Conservation (phyloP, 2,113 vertebrate genomes). For the Elachura formosa region DNA sequence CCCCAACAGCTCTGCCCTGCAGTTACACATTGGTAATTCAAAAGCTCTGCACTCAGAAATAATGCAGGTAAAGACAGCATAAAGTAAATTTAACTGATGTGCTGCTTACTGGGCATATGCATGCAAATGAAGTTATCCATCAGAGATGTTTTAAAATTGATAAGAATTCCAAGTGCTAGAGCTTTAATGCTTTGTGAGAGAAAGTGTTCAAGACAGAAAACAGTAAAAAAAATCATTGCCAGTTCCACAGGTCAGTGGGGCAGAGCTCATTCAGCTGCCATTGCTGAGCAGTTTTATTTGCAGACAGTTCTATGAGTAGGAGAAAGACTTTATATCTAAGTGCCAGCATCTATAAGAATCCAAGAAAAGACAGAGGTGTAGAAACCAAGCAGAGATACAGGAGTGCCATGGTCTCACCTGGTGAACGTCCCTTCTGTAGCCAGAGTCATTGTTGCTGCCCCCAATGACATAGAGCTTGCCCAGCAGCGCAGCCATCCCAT, state of each 20-base stretch:
- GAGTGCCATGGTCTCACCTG: constrained; percentile 75
- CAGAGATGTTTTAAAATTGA: not conserved
- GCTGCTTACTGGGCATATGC: not conserved
- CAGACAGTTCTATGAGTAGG: not conserved
- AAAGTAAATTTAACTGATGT: not conserved
- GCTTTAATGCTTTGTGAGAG: not conserved
- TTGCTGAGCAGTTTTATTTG: not conserved
- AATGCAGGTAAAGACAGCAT: not conserved
- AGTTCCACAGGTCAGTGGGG: not conserved
- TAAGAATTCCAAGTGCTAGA: not conserved
- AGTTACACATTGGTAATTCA: not conserved
- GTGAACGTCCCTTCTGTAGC: constrained; percentile 87
- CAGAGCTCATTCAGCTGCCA: not conserved
- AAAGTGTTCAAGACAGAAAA: not conserved
- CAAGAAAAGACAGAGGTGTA: not conserved
- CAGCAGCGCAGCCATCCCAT: constrained; percentile 83
- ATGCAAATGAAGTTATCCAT: not conserved
- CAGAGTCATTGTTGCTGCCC: constrained; percentile 88
- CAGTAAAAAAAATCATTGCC: not conserved
- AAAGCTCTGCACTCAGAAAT: not conserved
- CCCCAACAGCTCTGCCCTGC: not conserved
- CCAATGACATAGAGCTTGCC: constrained; percentile 88
- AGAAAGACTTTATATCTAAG: not conserved
- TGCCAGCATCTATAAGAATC: not conserved
- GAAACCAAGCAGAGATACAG: not conserved